Conservation (phyloP, 2,797 vertebrate genomes). For the Enoplosus armatus region DNA sequence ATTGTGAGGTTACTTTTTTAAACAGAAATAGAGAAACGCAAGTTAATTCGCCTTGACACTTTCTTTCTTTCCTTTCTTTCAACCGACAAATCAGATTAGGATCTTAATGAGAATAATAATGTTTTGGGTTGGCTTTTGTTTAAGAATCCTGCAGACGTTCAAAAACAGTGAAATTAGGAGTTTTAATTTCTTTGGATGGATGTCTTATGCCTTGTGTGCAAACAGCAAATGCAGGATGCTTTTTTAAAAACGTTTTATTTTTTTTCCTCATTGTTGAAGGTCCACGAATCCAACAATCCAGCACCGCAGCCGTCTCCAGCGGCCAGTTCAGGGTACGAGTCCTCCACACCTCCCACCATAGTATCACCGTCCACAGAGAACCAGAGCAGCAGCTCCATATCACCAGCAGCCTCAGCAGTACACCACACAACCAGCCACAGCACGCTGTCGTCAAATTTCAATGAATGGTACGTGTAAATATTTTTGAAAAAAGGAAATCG, state of each 20-base stretch:
- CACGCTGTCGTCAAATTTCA: conserved; percentile 99
- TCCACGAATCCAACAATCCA: conserved; percentile 95
- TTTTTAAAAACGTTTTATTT: conserved; percentile 12
- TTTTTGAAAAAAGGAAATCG: conserved; percentile 82
- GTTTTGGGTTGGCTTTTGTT: conserved; percentile 45
- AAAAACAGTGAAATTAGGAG: conserved; percentile 12
- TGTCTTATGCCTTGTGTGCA: conserved; percentile 20
- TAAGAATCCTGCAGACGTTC: conserved; percentile 31
- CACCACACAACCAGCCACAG: conserved; percentile 98
- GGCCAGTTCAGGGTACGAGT: conserved; percentile 98
- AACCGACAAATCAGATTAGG: conserved; percentile 72
- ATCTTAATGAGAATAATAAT: conserved; percentile 60
- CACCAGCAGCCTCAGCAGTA: conserved; percentile 95
- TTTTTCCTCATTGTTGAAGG: conserved; percentile 83
- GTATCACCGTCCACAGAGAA: conserved; percentile 98
- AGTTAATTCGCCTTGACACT: conserved; percentile 62
- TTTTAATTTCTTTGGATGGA: conserved; percentile 39
- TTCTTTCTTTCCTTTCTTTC: conserved; percentile 55
- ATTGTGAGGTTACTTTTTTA: not conserved
- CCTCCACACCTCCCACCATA: conserved; percentile 98
- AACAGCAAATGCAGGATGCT: not conserved
- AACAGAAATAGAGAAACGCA: conserved; percentile 31
- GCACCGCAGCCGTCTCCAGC: conserved; percentile 97
- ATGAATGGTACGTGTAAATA: conserved; percentile 99
- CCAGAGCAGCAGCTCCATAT: conserved; percentile 97